Evolutionary conservation across 2,888 invertebrate genomes (phyloP).

Genomic region (Coleophora deauratella): DNA sequence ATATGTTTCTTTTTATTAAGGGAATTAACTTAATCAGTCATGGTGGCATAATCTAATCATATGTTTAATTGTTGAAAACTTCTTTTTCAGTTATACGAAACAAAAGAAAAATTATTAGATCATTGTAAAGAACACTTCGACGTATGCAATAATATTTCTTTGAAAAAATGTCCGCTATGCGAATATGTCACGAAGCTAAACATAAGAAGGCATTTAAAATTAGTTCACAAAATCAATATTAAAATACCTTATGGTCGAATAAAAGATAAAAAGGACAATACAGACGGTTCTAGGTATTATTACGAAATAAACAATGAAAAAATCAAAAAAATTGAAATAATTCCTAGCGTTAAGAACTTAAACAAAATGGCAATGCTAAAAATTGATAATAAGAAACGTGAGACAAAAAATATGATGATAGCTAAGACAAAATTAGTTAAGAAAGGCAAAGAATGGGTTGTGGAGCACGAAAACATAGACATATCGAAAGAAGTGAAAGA

Average conservation of each 20-base stretch:
- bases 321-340: constrained; percentile 37
- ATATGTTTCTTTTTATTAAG: too few species aligned
- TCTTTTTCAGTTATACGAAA: constrained; percentile 45
- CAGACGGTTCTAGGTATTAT: constrained; percentile 31
- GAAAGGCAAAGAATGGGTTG: constrained; percentile 44
- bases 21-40: too few species aligned
- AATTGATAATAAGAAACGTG: constrained; percentile 36
- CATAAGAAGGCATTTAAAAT: constrained; percentile 30
- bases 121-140: constrained; percentile 54
- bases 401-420: constrained; percentile 25
- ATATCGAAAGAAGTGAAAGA: constrained; percentile 12
- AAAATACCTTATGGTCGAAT: constrained; percentile 26
- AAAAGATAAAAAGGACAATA: constrained; percentile 25
- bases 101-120: constrained; percentile 34
- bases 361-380: constrained; percentile 39
- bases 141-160: constrained; percentile 34
- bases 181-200: constrained; percentile 30
- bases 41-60: too few species aligned
- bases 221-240: constrained; percentile 29
- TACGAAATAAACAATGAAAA: constrained; percentile 28
- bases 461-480: constrained; percentile 31
- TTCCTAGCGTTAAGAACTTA: constrained; percentile 46
- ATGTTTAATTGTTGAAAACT: too few species aligned
- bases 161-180: constrained; percentile 54
- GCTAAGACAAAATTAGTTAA: constrained; percentile 42